A percentile compares a stretch with the other conserved stretches of the same genome.
phyloP scores from a whole-genome alignment of 2,113 vertebrate genomes.

The Reinhardtius hippoglossoides region DNA sequence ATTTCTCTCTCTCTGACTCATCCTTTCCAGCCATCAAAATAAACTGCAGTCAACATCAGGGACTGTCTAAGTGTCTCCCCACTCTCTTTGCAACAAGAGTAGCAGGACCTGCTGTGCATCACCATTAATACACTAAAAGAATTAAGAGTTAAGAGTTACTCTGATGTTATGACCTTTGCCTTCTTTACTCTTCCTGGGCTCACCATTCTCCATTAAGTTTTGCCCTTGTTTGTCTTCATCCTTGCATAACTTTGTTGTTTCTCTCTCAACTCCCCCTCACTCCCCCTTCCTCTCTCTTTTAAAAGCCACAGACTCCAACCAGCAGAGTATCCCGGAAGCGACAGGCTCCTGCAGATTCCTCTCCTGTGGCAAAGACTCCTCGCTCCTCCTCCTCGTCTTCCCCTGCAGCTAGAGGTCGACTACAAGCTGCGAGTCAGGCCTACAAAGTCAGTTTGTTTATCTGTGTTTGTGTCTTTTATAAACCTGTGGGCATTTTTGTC shows the following conservation, averaged over 20 bases:
- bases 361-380: slow-evolving; percentile 59
- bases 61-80: slow-evolving; percentile 25
- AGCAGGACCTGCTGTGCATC: slow-evolving; percentile 22
- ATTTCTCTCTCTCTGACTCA: slow-evolving; percentile 41
- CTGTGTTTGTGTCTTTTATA: neutral
- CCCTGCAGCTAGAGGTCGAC: slow-evolving; percentile 19
- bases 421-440: slow-evolving; percentile 19
- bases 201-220: neutral
- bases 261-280: neutral
- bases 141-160: slow-evolving; percentile 51
- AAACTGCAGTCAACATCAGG: slow-evolving; percentile 45
- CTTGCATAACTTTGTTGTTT: neutral
- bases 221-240: neutral
- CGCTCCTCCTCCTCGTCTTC: slow-evolving; percentile 54
- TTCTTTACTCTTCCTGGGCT: neutral
- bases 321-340: slow-evolving; percentile 61
- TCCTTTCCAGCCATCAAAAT: slow-evolving; percentile 47
- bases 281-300: neutral
- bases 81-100: slow-evolving; percentile 31
- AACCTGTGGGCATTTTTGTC: neutral
- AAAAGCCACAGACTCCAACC: slow-evolving; percentile 57
- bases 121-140: slow-evolving; percentile 46
- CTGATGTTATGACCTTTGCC: slow-evolving; percentile 1
- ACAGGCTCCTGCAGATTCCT: slow-evolving; percentile 31
- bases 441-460: slow-evolving; percentile 64